A percentile compares a stretch with the other conserved stretches of the same genome.
Conservation (phyloP, 2,797 vertebrate species). For the Cygnus olor region DNA sequence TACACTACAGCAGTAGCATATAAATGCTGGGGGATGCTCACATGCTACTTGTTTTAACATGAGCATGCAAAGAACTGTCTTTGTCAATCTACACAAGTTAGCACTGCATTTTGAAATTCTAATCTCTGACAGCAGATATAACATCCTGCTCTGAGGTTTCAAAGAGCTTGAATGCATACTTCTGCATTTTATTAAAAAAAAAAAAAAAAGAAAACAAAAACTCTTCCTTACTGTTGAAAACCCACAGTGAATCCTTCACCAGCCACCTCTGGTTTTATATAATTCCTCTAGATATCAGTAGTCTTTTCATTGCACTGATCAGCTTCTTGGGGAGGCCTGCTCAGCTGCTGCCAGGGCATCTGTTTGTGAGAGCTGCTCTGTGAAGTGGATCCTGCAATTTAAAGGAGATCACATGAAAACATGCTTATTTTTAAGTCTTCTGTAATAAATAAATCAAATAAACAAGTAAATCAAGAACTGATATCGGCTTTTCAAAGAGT, state of each 20-base stretch:
- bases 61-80: not conserved
- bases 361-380: not conserved
- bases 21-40: not conserved
- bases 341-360: not conserved
- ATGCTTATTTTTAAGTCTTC: not conserved
- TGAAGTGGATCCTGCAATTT: not conserved
- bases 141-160: not conserved
- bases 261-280: not conserved
- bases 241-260: not conserved
- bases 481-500: not conserved
- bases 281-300: fast-evolving
- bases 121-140: not conserved
- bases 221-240: not conserved
- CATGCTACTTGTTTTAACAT: fast-evolving
- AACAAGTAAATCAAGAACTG: not conserved
- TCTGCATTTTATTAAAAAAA: not conserved
- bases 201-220: too few relatives aligned
- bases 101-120: not conserved
- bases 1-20: not conserved
- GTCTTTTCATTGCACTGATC: not conserved
- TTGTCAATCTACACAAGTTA: not conserved
- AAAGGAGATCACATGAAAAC: not conserved
- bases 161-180: not conserved
- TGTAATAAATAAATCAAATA: not conserved
- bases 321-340: not conserved